phyloP scores from a whole-genome alignment of 2,888 invertebrate species.

The Acanthosepion lycidas region DNA sequence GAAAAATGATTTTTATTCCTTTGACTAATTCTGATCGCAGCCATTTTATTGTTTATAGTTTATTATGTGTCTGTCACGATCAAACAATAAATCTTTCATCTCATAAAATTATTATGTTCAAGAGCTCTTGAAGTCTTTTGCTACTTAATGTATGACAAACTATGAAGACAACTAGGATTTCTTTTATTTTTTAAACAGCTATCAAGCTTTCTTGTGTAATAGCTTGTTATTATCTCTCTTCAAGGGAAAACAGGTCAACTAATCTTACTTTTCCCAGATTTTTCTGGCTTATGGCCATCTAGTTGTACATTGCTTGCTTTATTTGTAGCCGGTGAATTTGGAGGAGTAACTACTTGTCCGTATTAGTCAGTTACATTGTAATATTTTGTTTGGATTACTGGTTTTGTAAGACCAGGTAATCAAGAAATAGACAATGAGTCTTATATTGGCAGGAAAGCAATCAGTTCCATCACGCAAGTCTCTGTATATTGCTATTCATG shows the following conservation, averaged over 20 bases:
- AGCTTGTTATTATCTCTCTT: neutral
- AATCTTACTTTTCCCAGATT: neutral
- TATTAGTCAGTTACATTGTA: neutral
- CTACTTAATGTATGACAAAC: neutral
- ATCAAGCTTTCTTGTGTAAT: neutral
- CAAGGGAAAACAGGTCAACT: neutral
- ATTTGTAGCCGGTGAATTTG: neutral
- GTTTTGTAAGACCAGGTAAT: neutral
- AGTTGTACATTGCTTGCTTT: neutral
- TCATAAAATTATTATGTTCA: neutral
- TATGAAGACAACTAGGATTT: neutral
- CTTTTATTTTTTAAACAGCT: neutral
- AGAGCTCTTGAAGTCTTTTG: neutral
- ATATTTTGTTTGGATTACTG: neutral
- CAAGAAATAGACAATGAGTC: neutral
- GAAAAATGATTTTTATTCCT: neutral
- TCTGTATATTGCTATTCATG: neutral
- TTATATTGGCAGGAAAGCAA: neutral
- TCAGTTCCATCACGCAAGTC: neutral
- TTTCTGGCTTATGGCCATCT: neutral
- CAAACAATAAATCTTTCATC: neutral
- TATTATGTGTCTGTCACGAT: neutral
- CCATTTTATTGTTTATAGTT: conserved; percentile 9
- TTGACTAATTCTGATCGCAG: neutral
- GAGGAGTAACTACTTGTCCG: neutral